These are phyloP conservation scores for Conops quadrifasciatus DNA, from an alignment of 2,888 invertebrate genomes.

Conservation along the genomic window DNA sequence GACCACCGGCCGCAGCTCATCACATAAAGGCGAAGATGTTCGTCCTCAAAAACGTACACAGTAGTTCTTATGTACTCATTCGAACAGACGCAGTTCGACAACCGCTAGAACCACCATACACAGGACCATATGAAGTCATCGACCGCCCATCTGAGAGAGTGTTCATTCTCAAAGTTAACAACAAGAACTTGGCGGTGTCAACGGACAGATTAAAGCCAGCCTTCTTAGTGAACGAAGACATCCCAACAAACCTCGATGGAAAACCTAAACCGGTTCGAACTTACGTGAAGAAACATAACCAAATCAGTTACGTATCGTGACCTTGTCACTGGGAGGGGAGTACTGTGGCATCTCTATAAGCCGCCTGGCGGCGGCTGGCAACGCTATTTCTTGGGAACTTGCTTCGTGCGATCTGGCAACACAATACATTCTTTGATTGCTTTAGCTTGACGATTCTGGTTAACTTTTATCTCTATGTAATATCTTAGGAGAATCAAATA, in stretches of 20 bases:
- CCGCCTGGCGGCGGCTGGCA: neutral
- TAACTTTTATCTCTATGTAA: neutral
- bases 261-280: neutral
- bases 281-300: too few species aligned
- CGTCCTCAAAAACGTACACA: slow-evolving; percentile 9
- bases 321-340: too few species aligned
- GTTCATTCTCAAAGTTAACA: neutral
- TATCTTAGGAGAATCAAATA: too few species aligned
- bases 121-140: slow-evolving; percentile 45
- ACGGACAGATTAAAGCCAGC: slow-evolving; percentile 20
- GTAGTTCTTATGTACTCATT: slow-evolving; percentile 40
- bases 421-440: neutral
- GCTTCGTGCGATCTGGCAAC: neutral
- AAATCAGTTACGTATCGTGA: too few species aligned
- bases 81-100: slow-evolving; percentile 34
- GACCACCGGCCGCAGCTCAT: slow-evolving; percentile 5
- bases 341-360: neutral
- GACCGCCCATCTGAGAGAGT: slow-evolving; percentile 27
- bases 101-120: slow-evolving; percentile 46
- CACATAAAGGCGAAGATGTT: neutral
- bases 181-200: slow-evolving; percentile 4
- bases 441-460: neutral
- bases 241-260: neutral
- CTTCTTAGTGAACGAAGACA: neutral
- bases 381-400: neutral